Base-by-base conservation (phyloP, 2,113 vertebrate species). In the Lagenorhynchus albirostris region DNA sequence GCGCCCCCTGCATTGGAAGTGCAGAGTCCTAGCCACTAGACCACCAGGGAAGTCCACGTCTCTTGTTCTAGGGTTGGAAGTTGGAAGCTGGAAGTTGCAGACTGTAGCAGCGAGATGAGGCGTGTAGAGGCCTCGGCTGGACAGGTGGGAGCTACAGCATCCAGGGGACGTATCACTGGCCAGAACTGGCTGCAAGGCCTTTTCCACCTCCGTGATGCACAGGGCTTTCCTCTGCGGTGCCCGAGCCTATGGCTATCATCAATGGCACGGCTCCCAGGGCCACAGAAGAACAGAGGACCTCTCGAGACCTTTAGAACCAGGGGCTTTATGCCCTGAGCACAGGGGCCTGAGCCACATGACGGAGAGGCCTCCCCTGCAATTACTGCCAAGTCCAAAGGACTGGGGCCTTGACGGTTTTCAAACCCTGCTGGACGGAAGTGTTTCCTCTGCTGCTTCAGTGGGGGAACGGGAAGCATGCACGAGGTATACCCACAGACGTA, bases 121-220 rank as follows among this genome's bases (percentile, higher is more conserved):
- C 31, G 12, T 14, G 11, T 2, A 38, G 50, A 9, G 25, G 26
- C n/a, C 55, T 67, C 5, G 1, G 17, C 9, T 26, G n/a, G 55
- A 17, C 3, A 4, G 38, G 29, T 10, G 0, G 6, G 15, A 85
- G 80, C 36, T 3, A 9, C 13, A 33, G 74, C 55, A n/a, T 67
- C 74, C 36, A 5, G 76, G 55, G 65, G 96, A 96, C 84, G 99
- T 98, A 98, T 95, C 99, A 17, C 50, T 98, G 33, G 99, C 99
- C 11, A 99, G 99, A 71, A 26, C 98, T 0, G 98, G 99, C 2
- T 99, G 99, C 92, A 98, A 98, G 92, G 70, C 98, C 0, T 99
- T 99, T 90, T 99, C 99, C 0, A 96, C 98, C 1, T 99, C 99
- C 5, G 99, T 99, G 99, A 98, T 99, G 98, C 93, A 99, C 3